Evolutionary conservation across 2,797 vertebrate genomes (phyloP), one percentile per base, ranked within the genome.

Genomic region (Chrosomus eos): DNA sequence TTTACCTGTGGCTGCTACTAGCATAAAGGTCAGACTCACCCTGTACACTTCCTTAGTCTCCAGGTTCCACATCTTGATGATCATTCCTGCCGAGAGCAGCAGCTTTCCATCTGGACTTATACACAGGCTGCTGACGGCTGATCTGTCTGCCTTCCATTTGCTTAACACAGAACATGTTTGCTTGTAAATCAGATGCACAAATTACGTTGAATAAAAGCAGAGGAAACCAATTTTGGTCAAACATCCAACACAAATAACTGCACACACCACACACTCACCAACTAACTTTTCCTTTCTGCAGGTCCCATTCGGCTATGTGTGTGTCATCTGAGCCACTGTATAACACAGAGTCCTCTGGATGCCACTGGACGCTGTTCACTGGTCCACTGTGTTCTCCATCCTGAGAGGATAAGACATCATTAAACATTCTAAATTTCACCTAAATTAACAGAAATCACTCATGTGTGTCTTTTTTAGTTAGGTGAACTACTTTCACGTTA

Each of bases 251-350:
- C 14, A 5, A 64, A 64, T 4, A 14, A 78, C 53, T 19, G 33
- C 9, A 58, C 23, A 38, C 1, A 91, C 94, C 9, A 58, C 23
- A 38, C 1, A 91, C 94, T 95, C 66, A 99, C 98, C 97, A 98
- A 87, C 96, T 95, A 0, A 96, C 95, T 96, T 96, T 98, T 90
- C 97, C 98, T 0, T 96, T 96, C 95, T 97, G 96, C 95, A 96
- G 92, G 91, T 96, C 98, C 98, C 98, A 99, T 91, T 99, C 98
- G 48, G 97, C 93, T 16, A 99, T 98, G 91, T 98, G 92, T 71
- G 97, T 97, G 92, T 99, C 98, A 62, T 99, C 97, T 94, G 98
- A 98, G 90, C 97, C 97, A 73, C 97, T 99, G 95, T 98, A 99
- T 88, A 99, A 95, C 90, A 95, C 95, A 87, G 91, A 93, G 86